Conservation (phyloP, 1,140 invertebrate species). For the Drosophila serrata region DNA sequence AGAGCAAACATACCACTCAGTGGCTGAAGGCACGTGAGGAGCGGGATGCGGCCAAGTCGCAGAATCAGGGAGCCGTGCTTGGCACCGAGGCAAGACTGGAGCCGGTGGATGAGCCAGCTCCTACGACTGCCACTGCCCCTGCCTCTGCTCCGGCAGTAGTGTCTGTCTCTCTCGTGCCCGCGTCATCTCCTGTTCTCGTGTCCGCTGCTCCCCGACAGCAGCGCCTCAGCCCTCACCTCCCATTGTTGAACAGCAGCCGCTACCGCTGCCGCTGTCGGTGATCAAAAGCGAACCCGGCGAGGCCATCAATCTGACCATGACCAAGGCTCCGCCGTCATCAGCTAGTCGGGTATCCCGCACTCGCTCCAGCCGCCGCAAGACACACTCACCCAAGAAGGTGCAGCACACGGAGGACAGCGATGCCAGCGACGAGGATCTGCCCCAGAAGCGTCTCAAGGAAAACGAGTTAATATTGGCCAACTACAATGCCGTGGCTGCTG, state of each 20-base stretch:
- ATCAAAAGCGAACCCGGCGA: slow-evolving; percentile 58
- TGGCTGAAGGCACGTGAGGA: slow-evolving; percentile 72
- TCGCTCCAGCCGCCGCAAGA: slow-evolving; percentile 66
- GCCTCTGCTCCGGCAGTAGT: not conserved
- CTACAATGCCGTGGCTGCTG: slow-evolving; percentile 67
- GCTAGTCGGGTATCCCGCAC: slow-evolving; percentile 34
- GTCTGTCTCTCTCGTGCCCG: not conserved
- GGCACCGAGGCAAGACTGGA: slow-evolving; percentile 22
- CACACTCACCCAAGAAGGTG: slow-evolving; percentile 69
- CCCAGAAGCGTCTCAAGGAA: slow-evolving; percentile 63
- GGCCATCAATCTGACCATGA: slow-evolving; percentile 62
- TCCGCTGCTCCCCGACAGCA: not conserved
- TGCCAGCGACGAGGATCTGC: slow-evolving; percentile 43
- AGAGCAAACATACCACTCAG: slow-evolving; percentile 72
- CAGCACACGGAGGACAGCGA: slow-evolving; percentile 47
- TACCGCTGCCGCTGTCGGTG: slow-evolving; percentile 19
- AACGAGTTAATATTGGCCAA: slow-evolving; percentile 72
- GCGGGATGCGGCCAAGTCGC: slow-evolving; percentile 63
- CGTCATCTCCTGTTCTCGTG: not conserved
- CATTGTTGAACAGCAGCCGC: not conserved
- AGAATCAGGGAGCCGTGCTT: slow-evolving; percentile 41
- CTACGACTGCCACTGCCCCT: not conserved
- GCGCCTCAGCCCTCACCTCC: slow-evolving; percentile 4
- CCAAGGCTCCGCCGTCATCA: slow-evolving; percentile 32
- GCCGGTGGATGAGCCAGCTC: slow-evolving; percentile 10